A percentile compares a stretch with the other conserved stretches of the same genome.
Conservation (phyloP, 2,797 vertebrate genomes). For the Acropternis orthonyx region DNA sequence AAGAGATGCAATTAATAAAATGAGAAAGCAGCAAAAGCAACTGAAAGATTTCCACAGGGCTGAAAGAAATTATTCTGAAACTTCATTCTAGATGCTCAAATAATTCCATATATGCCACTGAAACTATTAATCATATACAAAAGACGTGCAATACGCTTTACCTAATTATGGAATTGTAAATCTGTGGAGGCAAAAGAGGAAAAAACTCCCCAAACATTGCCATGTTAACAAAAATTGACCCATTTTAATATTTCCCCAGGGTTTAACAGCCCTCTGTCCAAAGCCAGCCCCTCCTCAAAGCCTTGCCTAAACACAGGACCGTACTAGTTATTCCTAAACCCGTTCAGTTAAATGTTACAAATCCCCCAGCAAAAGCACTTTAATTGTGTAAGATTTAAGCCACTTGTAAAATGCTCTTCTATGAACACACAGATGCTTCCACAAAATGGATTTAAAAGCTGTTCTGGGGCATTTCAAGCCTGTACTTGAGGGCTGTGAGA, state of each 20-base stretch:
- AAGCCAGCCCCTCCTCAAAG: neutral
- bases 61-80: neutral
- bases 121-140: neutral
- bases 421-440: neutral
- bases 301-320: neutral
- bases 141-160: neutral
- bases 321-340: neutral
- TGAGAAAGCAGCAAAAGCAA: neutral
- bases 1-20: neutral
- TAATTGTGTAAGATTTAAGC: neutral
- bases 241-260: neutral
- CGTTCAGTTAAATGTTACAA: neutral
- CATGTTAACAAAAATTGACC: neutral
- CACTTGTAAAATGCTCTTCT: neutral
- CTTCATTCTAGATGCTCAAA: neutral
- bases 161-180: accelerated
- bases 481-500: neutral
- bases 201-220: neutral
- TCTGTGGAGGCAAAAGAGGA: neutral
- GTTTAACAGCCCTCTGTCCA: neutral
- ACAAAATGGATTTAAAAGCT: neutral
- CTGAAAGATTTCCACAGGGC: neutral
- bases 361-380: neutral
- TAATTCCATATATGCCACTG: neutral
- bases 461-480: neutral